Evolutionary conservation across 2,113 vertebrate species (phyloP), one percentile per base, ranked within the genome.

Genomic region (Mastomys natalensis): DNA sequence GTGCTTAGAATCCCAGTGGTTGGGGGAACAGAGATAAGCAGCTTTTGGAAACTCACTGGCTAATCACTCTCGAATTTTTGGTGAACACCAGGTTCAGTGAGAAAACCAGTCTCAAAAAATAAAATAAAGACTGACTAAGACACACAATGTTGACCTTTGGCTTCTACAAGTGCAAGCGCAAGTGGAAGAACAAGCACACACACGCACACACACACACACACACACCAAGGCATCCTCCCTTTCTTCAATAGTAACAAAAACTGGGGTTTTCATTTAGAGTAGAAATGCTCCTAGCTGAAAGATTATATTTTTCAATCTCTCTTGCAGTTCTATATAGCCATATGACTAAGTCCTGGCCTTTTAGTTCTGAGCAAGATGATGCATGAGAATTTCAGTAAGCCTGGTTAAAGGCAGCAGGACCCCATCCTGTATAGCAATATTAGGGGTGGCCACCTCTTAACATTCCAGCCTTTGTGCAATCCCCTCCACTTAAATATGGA

Each of bases 181-280:
- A n/a, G n/a, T n/a, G n/a, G n/a, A n/a, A n/a, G n/a, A n/a, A n/a
- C n/a, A n/a, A n/a, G n/a, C 53, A 51, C 43, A 19, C 45, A 55
- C 34, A 55, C 19, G 15, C 51, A 82, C 53, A n/a, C 53, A 82
- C 19, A 24, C 53, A 82, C 37, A 40, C 53, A 60, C 53, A 96
- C 80, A 68, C 45, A 95, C 51, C 22, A 73, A 68, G 21, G 58
- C 24, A 76, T 43, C 64, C 45, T 60, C 24, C n/a, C 26, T 89
- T 89, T 72, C 68, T 62, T 92, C 62, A 88, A 84, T 48, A 82
- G 37, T 51, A 76, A 70, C 74, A 24, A 96, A 94, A 68, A 13
- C 9, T 29, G 60, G 64, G 60, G 95, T 85, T 88, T 96, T 92
- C 64, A 88, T 53, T 95, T 6, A 34, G n/a, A 13, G 16, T 87